Base-by-base conservation (phyloP, 2,113 vertebrate species). In the Eubucco bourcierii region DNA sequence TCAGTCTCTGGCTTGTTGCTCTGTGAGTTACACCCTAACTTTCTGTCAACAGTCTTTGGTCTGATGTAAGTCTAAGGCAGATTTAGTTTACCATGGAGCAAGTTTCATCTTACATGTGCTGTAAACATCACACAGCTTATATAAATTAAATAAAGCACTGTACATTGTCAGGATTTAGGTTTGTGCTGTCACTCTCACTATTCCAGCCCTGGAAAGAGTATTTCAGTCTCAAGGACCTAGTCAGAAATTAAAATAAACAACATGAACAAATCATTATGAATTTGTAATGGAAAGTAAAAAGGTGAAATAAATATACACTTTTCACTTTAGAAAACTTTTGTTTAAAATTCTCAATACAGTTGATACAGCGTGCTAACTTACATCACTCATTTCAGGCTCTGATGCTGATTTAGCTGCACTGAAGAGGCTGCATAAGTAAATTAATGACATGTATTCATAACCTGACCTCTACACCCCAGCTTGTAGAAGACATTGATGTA, bases 191-290 rank as follows among this genome's bases (percentile, higher is more conserved):
- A 39, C 24, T 88, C 6, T 87, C 24, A 6, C 55, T 76, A 6
- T 56, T 84, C 33, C 41, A 78, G 15, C 12, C 52, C 73, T 90
- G 41, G 52, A 73, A 75, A 65, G 34, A 84, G 9, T 52, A 81
- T 63, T 81, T 84, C 70, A 33, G 31, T 37, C 67, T 87, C 63
- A 72, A 70, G 70, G 56, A 52, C 60, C 56, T 56, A 72, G 55
- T 21, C n/a, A 66, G 52, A 39, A 92, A 59, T 60, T 93, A 87
- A 92, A 94, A 88, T 88, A 93, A 92, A 90, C 78, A 90, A 6
- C 44, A 76, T 66, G 88, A 90, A 81, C 34, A 84, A 70, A 76
- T 63, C 29, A 60, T 52, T 84, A 47, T 28, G 76, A 56, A 88
- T 59, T 76, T 67, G 63, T 84, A 84, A 87, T 87, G 67, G 60